phyloP scores from a whole-genome alignment of 1,140 invertebrate species.

The Pentalonia nigronervosa region DNA sequence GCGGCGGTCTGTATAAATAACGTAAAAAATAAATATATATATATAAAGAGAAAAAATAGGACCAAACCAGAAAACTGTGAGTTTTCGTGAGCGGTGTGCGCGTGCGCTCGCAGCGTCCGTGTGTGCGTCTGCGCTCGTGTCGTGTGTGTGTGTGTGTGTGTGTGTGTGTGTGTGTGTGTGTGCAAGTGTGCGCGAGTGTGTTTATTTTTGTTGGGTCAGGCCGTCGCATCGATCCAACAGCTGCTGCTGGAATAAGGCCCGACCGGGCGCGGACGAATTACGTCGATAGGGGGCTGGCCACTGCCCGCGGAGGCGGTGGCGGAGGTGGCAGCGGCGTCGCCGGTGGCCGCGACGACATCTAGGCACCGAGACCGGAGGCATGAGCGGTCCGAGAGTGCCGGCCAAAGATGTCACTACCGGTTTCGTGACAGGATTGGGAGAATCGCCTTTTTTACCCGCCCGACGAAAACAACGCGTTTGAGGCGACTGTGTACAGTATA shows the following conservation, averaged over 20 bases:
- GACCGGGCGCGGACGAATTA: background rate
- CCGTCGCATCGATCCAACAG: slow-evolving; percentile 55
- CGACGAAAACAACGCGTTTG: too few species aligned
- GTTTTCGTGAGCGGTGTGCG: background rate
- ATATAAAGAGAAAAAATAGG: background rate
- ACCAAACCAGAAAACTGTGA: slow-evolving; percentile 10
- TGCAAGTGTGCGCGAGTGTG: background rate
- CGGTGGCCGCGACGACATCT: slow-evolving; percentile 7
- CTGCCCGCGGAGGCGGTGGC: background rate
- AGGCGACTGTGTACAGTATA: too few species aligned
- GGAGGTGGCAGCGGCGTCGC: too few species aligned
- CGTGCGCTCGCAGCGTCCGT: background rate
- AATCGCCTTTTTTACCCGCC: too few species aligned
- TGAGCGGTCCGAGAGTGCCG: background rate
- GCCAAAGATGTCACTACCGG: slow-evolving; percentile 12
- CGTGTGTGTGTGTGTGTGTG: background rate
- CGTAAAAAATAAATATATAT: too few species aligned
- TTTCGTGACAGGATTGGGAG: background rate
- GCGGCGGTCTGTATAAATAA: background rate
- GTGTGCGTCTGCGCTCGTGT: background rate
- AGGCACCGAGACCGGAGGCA: background rate
- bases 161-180: background rate
- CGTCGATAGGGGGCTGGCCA: slow-evolving; percentile 2
- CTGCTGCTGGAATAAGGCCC: slow-evolving; percentile 12
- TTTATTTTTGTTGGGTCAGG: slow-evolving; percentile 47